These are phyloP conservation scores for Meleagris gallopavo DNA, from an alignment of 2,113 vertebrate species.

Conservation along the genomic window DNA sequence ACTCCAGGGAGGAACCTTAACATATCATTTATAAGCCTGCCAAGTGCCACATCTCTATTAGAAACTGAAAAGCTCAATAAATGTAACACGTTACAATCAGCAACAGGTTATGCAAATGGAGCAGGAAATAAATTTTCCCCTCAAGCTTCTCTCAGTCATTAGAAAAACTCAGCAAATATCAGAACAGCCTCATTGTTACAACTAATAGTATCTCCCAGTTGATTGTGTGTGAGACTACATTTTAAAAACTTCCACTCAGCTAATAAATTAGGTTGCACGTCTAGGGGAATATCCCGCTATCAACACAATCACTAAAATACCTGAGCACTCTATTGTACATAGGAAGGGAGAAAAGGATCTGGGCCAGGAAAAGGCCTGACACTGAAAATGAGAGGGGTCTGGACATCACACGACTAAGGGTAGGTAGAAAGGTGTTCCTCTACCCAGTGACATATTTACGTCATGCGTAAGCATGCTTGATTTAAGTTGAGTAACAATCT, in stretches of 20 bases:
- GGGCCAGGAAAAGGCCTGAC: neutral
- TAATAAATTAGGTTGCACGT: neutral
- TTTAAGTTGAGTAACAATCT: neutral
- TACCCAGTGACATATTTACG: neutral
- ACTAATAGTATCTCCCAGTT: neutral
- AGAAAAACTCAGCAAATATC: neutral
- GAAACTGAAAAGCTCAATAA: neutral
- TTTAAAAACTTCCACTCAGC: neutral
- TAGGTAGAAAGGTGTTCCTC: neutral
- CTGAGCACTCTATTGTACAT: neutral
- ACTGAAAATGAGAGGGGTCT: neutral
- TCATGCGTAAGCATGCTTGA: neutral
- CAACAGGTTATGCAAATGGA: slow-evolving; percentile 20
- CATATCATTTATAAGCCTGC: neutral
- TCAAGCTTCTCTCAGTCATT: neutral
- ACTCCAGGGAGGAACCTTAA: slow-evolving; percentile 11
- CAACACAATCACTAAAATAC: neutral
- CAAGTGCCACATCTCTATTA: neutral
- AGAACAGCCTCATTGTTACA: neutral
- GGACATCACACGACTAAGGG: neutral
- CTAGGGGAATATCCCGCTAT: neutral
- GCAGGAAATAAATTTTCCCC: neutral
- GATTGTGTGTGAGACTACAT: neutral
- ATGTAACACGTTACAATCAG: neutral
- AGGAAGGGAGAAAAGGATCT: neutral